Base-by-base conservation (phyloP, 2,888 invertebrate genomes). In the Orgyia antiqua region DNA sequence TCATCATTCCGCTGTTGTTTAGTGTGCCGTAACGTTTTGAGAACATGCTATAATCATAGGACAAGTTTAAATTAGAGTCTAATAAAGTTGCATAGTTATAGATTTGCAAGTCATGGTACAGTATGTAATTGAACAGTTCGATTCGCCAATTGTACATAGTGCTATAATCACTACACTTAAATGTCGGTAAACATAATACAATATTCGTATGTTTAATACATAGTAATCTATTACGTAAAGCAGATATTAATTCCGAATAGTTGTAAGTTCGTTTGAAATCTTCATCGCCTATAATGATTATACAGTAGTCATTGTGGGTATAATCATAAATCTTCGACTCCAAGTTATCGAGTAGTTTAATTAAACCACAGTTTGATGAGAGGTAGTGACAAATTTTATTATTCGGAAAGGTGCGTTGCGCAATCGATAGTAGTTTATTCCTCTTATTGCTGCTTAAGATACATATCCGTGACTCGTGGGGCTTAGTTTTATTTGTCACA, bases 101-200 rank as follows among this genome's bases (percentile, higher is more conserved):
- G 13, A 20, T 11, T 20, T 2, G 13, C 17, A 10, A n/a, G n/a
- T n/a, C n/a, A n/a, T n/a, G n/a, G n/a, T n/a, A n/a, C n/a, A n/a
- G n/a, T n/a, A n/a, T n/a, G n/a, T n/a, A n/a, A n/a, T n/a, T n/a
- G n/a, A n/a, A n/a, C n/a, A n/a, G n/a, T n/a, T n/a, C n/a, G n/a
- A n/a, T n/a, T n/a, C n/a, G n/a, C n/a, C n/a, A n/a, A n/a, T n/a
- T n/a, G n/a, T n/a, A n/a, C n/a, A n/a, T n/a, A n/a, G n/a, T n/a
- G n/a, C n/a, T n/a, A n/a, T n/a, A n/a, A n/a, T n/a, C n/a, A n/a
- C n/a, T n/a, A 9, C 10, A 33, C 13, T 27, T 28, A 13, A 18
- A 33, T 9, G 29, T 33, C 2, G 33, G 33, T 25, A 29, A 8
- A 13, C 33, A 33, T 11, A 33, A 9, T 2, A 33, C 20, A 11